Evolutionary conservation across 2,888 invertebrate species (phyloP).

Genomic region (Pelosia muscerda): DNA sequence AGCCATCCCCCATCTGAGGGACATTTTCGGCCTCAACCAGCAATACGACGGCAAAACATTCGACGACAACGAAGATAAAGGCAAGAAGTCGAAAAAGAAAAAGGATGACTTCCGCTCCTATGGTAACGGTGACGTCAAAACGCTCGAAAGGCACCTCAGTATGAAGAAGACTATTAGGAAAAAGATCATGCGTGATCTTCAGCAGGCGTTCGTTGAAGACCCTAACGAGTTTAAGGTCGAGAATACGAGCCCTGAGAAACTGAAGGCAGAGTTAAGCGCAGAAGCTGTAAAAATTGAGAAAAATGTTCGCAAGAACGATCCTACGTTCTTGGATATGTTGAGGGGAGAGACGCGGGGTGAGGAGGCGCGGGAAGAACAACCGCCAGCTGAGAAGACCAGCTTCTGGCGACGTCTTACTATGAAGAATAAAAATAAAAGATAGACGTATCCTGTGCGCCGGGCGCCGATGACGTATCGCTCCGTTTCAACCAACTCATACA

Average conservation of each 20-base stretch:
- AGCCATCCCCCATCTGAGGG: slow-evolving; percentile 91
- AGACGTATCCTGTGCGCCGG: slow-evolving; percentile 62
- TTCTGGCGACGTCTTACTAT: slow-evolving; percentile 91
- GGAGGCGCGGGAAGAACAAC: slow-evolving; percentile 78
- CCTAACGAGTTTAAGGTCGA: slow-evolving; percentile 91
- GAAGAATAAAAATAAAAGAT: slow-evolving; percentile 90
- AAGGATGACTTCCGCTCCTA: slow-evolving; percentile 90
- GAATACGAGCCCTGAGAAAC: slow-evolving; percentile 89
- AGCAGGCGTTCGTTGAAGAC: slow-evolving; percentile 91
- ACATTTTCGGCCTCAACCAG: slow-evolving; percentile 90
- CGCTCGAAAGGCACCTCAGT: slow-evolving; percentile 92
- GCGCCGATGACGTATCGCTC: slow-evolving; percentile 61
- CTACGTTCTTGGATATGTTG: slow-evolving; percentile 90
- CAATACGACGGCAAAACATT: slow-evolving; percentile 81
- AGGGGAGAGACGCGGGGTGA: slow-evolving; percentile 86
- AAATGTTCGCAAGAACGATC: slow-evolving; percentile 85
- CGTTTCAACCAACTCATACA: slow-evolving; percentile 52
- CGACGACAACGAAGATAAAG: slow-evolving; percentile 83
- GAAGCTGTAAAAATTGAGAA: slow-evolving; percentile 89
- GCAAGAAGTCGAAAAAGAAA: slow-evolving; percentile 87
- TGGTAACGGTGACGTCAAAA: slow-evolving; percentile 90
- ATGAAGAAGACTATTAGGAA: slow-evolving; percentile 95
- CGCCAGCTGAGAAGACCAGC: slow-evolving; percentile 87
- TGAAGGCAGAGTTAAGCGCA: slow-evolving; percentile 89
- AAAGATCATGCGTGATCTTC: slow-evolving; percentile 94